These are phyloP conservation scores for Asarcornis scutulata DNA, from an alignment of 2,113 vertebrate species.

Conservation along the genomic window DNA sequence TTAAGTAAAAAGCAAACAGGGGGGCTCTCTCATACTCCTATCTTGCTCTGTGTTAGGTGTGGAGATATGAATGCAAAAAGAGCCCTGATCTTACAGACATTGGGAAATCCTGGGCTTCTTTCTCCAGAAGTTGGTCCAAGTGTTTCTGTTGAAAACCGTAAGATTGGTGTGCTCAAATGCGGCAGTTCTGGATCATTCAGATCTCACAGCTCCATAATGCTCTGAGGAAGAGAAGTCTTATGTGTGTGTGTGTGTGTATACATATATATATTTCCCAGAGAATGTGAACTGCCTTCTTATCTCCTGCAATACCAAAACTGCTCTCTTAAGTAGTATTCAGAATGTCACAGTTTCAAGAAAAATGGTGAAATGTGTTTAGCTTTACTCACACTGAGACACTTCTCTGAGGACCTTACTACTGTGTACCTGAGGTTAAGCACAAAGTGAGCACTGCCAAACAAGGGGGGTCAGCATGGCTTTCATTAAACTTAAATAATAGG, in stretches of 20 bases:
- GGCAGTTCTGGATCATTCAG: background rate
- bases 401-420: background rate
- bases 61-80: background rate
- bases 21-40: background rate
- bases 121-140: background rate
- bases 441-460: rapidly evolving
- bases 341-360: background rate
- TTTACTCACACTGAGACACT: background rate
- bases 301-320: background rate
- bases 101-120: background rate
- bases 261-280: background rate
- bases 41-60: background rate
- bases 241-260: too few relatives aligned
- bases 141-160: background rate
- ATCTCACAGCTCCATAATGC: background rate
- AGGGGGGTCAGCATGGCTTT: background rate
- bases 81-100: background rate
- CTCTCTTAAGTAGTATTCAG: background rate
- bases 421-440: background rate
- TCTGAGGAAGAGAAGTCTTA: background rate
- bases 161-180: background rate
- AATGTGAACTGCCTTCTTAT: background rate
- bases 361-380: background rate
- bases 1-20: background rate
- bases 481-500: background rate